A percentile compares a stretch with the other conserved stretches of the same genome.
phyloP scores from a whole-genome alignment of 1,140 invertebrate species.

The Phenacoccus solenopsis region DNA sequence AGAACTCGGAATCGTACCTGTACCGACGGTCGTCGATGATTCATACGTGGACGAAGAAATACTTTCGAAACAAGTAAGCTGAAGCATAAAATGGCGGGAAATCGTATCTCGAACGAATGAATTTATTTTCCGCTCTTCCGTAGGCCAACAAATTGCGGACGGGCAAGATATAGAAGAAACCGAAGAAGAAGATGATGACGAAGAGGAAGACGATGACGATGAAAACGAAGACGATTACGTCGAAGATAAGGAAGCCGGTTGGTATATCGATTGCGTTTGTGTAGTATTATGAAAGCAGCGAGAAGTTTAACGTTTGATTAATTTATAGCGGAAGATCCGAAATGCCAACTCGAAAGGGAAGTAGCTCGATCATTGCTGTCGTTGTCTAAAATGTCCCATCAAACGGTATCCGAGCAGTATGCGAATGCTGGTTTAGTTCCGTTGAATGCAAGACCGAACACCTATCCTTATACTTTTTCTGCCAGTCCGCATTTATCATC shows the following conservation, averaged over 20 bases:
- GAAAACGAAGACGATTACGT: constrained; percentile 34
- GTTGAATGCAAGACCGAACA: constrained; percentile 42
- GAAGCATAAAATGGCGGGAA: no score
- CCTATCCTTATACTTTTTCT: constrained; percentile 46
- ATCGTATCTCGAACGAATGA: background rate
- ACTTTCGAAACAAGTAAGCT: constrained; percentile 33
- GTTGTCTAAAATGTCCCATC: constrained; percentile 39
- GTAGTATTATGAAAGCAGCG: no score
- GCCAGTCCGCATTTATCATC: background rate
- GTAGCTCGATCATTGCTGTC: constrained; percentile 74
- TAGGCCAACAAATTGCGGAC: background rate
- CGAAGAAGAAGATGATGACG: constrained; percentile 38
- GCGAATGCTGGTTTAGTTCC: constrained; percentile 35
- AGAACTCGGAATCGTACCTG: constrained; percentile 53
- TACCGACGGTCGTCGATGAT: constrained; percentile 58
- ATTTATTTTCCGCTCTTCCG: background rate
- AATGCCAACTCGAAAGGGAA: constrained; percentile 58
- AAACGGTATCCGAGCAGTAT: constrained; percentile 26
- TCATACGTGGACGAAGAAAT: constrained; percentile 50
- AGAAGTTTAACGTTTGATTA: background rate
- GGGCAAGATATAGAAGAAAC: constrained; percentile 22
- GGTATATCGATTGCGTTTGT: background rate
- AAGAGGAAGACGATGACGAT: constrained; percentile 49
- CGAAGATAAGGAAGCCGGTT: background rate
- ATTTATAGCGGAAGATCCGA: background rate